phyloP scores from a whole-genome alignment of 2,888 invertebrate genomes.

The Troides aeacus region DNA sequence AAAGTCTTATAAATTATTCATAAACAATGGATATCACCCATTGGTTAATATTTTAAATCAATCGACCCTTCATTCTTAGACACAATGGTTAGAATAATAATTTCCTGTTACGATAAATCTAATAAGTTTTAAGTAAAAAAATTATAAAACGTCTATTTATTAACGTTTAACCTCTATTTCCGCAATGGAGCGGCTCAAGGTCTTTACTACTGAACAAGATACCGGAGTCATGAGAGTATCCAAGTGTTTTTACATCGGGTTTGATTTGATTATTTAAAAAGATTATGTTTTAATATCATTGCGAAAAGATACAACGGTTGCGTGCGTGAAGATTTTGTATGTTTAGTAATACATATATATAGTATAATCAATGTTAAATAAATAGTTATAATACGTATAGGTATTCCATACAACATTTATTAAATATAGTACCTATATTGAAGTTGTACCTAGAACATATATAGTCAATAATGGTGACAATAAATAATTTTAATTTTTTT shows the following conservation, averaged over 20 bases:
- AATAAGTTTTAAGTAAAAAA: constrained; percentile 26
- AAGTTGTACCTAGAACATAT: too few relatives aligned
- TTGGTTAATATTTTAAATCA: constrained; percentile 4
- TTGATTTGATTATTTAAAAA: not conserved
- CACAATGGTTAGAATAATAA: not conserved
- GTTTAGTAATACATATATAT: too few relatives aligned
- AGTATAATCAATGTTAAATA: not conserved
- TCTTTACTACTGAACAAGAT: constrained; percentile 16
- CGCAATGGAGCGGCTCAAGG: constrained; percentile 37
- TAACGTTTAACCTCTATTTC: constrained; percentile 41
- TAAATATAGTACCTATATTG: too few relatives aligned
- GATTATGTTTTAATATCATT: not conserved
- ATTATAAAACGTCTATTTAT: constrained; percentile 29
- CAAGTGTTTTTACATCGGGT: constrained; percentile 7
- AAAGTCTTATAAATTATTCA: not conserved
- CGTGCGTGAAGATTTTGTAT: not conserved
- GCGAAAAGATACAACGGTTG: not conserved
- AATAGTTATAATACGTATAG: too few relatives aligned
- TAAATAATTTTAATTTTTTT: too few relatives aligned
- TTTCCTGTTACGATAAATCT: constrained; percentile 17
- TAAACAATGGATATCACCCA: constrained; percentile 5
- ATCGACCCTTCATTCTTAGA: not conserved
- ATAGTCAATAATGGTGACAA: too few relatives aligned
- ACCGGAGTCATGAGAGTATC: constrained; percentile 5
- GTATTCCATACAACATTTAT: too few relatives aligned